Conservation (phyloP, 2,113 vertebrate species). For the Heterochromis multidens region DNA sequence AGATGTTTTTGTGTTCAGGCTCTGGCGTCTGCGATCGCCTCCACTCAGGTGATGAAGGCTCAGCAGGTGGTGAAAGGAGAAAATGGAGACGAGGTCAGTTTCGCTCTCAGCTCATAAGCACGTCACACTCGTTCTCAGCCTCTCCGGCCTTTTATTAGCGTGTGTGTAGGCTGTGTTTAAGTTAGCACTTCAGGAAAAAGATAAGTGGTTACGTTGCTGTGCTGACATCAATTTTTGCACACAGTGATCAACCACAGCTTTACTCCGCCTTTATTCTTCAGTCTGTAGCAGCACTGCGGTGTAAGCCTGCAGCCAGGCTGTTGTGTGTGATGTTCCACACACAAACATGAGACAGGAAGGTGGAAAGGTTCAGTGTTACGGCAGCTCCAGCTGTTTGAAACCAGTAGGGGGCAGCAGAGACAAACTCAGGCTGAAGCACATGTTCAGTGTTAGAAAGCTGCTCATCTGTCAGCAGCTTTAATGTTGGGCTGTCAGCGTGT, state of each 20-base stretch:
- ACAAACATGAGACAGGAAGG: background rate
- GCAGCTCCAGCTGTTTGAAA: no score
- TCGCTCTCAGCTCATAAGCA: background rate
- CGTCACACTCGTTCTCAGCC: background rate
- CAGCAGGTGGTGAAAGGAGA: conserved; percentile 92
- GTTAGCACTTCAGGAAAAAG: no score
- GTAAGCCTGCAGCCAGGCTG: no score
- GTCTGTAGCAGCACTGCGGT: background rate
- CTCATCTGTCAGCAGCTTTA: no score
- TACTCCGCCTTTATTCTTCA: background rate
- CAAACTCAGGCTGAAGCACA: no score
- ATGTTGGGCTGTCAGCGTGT: no score
- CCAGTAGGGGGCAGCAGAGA: background rate
- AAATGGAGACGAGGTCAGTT: conserved; percentile 86
- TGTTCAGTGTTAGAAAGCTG: no score
- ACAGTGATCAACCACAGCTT: background rate
- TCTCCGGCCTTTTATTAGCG: no score
- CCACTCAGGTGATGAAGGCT: conserved; percentile 91
- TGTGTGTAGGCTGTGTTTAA: no score
- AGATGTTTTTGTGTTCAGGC: conserved; percentile 67
- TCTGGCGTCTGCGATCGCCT: conserved; percentile 87
- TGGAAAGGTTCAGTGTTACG: no score
- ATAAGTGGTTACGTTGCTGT: no score
- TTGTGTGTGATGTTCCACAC: fast-evolving
- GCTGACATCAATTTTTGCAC: no score